These are phyloP conservation scores for Lycaena phlaeas DNA, from an alignment of 2,888 invertebrate genomes.

Conservation along the genomic window DNA sequence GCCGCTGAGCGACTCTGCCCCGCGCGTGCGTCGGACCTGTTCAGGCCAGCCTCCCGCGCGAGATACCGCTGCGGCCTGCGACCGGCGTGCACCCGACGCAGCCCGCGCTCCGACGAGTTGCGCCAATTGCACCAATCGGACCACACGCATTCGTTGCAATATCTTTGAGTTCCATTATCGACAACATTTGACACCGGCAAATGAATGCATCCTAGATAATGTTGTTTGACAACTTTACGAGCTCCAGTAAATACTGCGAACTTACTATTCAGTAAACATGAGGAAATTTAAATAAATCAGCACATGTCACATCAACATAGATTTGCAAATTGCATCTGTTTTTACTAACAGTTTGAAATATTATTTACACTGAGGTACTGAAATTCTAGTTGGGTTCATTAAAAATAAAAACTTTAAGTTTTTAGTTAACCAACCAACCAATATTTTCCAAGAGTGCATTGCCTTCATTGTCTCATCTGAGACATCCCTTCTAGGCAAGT, in stretches of 20 bases:
- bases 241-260: not conserved
- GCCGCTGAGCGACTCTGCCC: slow-evolving; percentile 37
- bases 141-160: slow-evolving; percentile 24
- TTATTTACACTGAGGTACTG: too few species aligned
- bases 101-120: slow-evolving; percentile 14
- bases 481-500: too few species aligned
- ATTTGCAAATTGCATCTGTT: too few species aligned
- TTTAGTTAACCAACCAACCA: too few species aligned
- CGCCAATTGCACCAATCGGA: slow-evolving; percentile 17
- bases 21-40: slow-evolving; percentile 62
- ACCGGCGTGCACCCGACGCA: too few species aligned
- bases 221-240: slow-evolving; percentile 17
- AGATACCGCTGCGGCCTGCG: slow-evolving; percentile 19
- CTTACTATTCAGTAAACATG: not conserved
- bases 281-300: not conserved
- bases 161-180: slow-evolving; percentile 22
- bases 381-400: too few species aligned
- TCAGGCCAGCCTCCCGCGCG: slow-evolving; percentile 31
- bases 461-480: too few species aligned
- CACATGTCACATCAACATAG: too few species aligned
- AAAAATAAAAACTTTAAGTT: too few species aligned
- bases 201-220: slow-evolving; percentile 24
- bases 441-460: too few species aligned
- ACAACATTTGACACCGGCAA: slow-evolving; percentile 26
- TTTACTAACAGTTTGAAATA: too few species aligned